These are phyloP conservation scores for Trematomus loennbergii DNA, from an alignment of 2,113 vertebrate genomes.

Conservation along the genomic window DNA sequence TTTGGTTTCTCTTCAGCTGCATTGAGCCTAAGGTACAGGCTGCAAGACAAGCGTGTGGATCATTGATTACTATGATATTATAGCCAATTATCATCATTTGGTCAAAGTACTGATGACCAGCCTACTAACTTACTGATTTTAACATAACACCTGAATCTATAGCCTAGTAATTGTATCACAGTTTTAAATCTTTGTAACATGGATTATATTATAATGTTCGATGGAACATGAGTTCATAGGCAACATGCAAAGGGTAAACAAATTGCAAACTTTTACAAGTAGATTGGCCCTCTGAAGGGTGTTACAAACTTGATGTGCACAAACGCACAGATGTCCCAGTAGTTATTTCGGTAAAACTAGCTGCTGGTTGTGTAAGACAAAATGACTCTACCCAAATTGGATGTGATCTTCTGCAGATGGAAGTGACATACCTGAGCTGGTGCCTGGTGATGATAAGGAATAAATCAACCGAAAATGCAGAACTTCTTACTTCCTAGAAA, in stretches of 20 bases:
- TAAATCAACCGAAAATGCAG: constrained; percentile 12
- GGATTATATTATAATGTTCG: no score
- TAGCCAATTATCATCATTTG: no score
- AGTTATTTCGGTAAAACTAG: background rate
- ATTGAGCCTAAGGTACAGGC: no score
- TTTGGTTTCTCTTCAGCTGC: no score
- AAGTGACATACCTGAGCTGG: constrained; percentile 27
- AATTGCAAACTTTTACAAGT: background rate
- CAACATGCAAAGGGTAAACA: background rate
- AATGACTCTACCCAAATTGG: constrained; percentile 35
- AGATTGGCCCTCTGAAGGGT: background rate
- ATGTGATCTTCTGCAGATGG: constrained; percentile 42
- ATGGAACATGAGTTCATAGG: no score
- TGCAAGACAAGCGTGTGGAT: no score
- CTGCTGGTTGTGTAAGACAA: constrained; percentile 27
- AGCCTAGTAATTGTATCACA: no score
- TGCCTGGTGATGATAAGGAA: constrained; percentile 29
- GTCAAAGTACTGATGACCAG: no score
- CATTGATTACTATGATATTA: no score
- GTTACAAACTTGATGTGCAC: background rate
- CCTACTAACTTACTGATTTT: no score
- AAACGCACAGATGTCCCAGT: constrained; percentile 38
- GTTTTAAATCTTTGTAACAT: no score
- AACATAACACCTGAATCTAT: no score
- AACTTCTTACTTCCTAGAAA: constrained; percentile 5